Evolutionary conservation across 1,140 invertebrate species (phyloP), one percentile per base, ranked within the genome.

Genomic region (Onthophagus taurus): DNA sequence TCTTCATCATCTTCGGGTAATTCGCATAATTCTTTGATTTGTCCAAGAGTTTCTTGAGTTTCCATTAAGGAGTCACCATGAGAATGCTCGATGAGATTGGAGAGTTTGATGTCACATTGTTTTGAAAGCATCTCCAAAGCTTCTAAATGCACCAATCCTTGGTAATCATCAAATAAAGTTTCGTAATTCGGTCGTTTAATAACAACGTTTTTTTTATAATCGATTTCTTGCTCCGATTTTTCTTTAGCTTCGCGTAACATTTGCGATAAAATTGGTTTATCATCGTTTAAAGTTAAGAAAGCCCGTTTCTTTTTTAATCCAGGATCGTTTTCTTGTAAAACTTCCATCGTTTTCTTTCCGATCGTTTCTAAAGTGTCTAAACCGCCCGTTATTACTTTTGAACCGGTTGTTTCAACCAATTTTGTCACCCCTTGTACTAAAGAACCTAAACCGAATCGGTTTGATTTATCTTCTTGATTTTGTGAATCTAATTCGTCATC

Each of bases 291-390:
- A 19, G 77, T 75, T 3, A 92, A 72, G 48, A 87, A 72, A 2
- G 84, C 81, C 34, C 85, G 64, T 55, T 89, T 91, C 59, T 86
- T 88, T 38, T 80, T 81, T 7, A 92, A 67, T 0, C 86, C 85
- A 8, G 89, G 88, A 67, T 93, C 89, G 45, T 86, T 85, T 44
- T 92, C 89, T 66, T 91, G 88, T 2, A 94, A 65, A 2, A 90
- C 88, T 61, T 89, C 83, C 79, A 93, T 89, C 0, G 91, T 93
- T 60, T 93, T 93, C 57, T 92, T 92, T 1, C 91, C 90, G 53
- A 95, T 86, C 0, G 81, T 81, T 63, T 95, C 91, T 38, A 95
- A 64, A 0, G 90, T 91, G 63, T 90, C 89, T 14, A 94, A 67
- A 34, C 89, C 85, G 19, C 86, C 83, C 12, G 77, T 73, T 44